Base-by-base conservation (phyloP, 2,113 vertebrate genomes). In the Sphaerodactylus townsendi region DNA sequence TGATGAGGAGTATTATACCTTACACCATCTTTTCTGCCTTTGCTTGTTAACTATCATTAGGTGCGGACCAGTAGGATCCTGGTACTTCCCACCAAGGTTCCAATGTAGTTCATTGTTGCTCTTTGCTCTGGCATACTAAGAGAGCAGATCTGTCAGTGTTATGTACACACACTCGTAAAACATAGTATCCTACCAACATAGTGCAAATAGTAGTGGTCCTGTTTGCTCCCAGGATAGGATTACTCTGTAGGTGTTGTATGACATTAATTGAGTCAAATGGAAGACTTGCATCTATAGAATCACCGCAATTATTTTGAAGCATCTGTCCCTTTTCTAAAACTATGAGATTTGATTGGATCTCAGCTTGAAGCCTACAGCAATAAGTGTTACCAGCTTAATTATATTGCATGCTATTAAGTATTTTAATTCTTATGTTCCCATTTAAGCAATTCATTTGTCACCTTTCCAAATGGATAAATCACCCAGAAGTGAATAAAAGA, bases 331-430 rank as follows among this genome's bases (percentile, higher is more conserved):
- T 78, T 88, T 90, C 85, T 89, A 90, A 92, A 73, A 41, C 79
- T 74, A 65, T 0, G 10, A 77, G 53, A 82, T 83, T 75, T 92
- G 87, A 92, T 92, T 89, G 91, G 81, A 77, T 79, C n/a, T 0
- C 91, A 89, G 91, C 78, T 90, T 89, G 84, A 79, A 87, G 71
- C 30, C 87, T 77, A 85, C 41, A 59, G 78, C 35, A 87, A n/a
- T 85, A 89, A 89, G 81, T 88, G 71, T 77, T 84, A 84, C 81
- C 79, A 81, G 69, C 77, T 89, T 90, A 82, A 90, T 90, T 92
- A 87, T 92, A 91, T 90, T 82, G 83, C 71, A 59, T 84, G 35
- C 77, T 79, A 79, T 88, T 88, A 83, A 92, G 62, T 0, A 2
- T 9, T 11, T 25, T 79, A 25, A 35, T 84, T 92, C 88, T 50